Evolutionary conservation across 2,113 vertebrate species (phyloP), one percentile per base, ranked within the genome.

Genomic region (Balaenoptera acutorostrata): DNA sequence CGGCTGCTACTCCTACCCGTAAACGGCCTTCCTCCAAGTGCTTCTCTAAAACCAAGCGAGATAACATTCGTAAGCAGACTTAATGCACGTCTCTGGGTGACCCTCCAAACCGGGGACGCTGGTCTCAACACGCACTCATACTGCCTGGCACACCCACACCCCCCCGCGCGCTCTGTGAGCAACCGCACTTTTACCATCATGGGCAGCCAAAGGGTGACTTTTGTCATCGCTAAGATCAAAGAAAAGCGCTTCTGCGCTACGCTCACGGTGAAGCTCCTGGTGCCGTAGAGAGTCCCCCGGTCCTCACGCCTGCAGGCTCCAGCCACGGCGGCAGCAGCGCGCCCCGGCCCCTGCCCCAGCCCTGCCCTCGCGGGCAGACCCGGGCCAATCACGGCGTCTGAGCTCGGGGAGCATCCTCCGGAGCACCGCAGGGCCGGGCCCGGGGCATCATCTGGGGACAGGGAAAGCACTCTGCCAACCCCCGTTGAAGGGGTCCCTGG

Each of bases 201-300:
- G 8, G 99, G 99, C 97, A 99, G 99, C 99, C 99, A 99, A 27
- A 99, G 98, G 87, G 99, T 64, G 77, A 99, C 99, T 98, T 99
- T 99, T 9, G 99, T 98, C 90, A 99, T 97, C 0, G 99, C 99
- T 82, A 99, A 98, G 92, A 99, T 99, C 97, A 99, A 98, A 0
- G 99, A 99, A 98, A 99, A 99, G 49, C 99, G 99, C 97, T 99
- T 99, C 98, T 99, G 99, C 33, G 99, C 99, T 52, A 99, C 99
- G 91, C 98, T 98, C 97, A 99, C 98, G 0, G 98, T 96, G 39
- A 98, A 98, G 98, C 99, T 99, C 80, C 98, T 94, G 97, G 93
- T 85, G 88, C 92, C 83, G 13, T 4, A 14, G n/a, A 61, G 96
- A 0, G 36, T 0, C 1, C 97, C 96, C 9, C 86, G 61, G 49